Percentiles rank a stretch among this genome's conserved stretches.
phyloP scores from a whole-genome alignment of 2,797 vertebrate genomes.

The Zalophus californianus region DNA sequence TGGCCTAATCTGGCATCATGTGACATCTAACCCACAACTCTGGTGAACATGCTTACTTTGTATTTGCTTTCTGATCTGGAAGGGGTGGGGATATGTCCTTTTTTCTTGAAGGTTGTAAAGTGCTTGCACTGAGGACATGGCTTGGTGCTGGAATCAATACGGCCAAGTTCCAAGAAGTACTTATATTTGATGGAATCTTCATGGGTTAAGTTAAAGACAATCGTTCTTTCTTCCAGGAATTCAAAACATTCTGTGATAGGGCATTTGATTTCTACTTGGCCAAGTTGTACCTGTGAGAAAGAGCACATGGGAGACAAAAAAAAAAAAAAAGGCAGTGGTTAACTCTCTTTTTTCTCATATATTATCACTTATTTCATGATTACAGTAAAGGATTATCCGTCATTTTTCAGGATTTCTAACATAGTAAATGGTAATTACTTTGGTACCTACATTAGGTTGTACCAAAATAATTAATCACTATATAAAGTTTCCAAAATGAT shows the following conservation, averaged over 20 bases:
- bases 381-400: background rate
- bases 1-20: constrained; percentile 69
- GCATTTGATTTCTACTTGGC: constrained; percentile 94
- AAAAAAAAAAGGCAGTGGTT: background rate
- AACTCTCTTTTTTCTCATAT: background rate
- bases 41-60: constrained; percentile 92
- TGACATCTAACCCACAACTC: constrained; percentile 78
- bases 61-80: constrained; percentile 96
- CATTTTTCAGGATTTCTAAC: background rate
- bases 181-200: constrained; percentile 96
- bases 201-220: constrained; percentile 92
- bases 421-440: background rate
- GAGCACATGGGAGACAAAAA: constrained; percentile 20
- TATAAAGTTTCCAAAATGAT: background rate
- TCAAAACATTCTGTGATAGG: constrained; percentile 97
- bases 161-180: constrained; percentile 97
- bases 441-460: background rate
- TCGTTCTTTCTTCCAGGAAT: constrained; percentile 93
- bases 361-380: background rate
- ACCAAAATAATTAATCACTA: background rate
- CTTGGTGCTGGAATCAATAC: constrained; percentile 97
- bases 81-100: constrained; percentile 90
- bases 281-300: constrained; percentile 92
- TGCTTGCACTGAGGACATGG: constrained; percentile 98
- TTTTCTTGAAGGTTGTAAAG: constrained; percentile 96